These are phyloP conservation scores for Chalcis sispes DNA, from an alignment of 2,888 invertebrate species.

Conservation along the genomic window DNA sequence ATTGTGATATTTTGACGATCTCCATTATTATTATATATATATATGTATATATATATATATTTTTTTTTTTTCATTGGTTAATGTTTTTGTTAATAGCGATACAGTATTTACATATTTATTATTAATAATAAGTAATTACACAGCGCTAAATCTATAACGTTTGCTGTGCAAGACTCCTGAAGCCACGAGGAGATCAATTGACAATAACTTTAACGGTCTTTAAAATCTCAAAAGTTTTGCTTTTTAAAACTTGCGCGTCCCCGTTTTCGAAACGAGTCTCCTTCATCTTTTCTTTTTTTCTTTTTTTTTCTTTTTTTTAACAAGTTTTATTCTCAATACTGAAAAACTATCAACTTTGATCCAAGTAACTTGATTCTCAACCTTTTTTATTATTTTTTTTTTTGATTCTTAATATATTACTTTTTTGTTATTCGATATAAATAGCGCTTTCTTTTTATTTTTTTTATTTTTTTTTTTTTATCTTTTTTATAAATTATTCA, in stretches of 20 bases:
- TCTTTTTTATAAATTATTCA: constrained; percentile 16
- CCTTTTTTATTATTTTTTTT: not conserved
- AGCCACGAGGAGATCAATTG: constrained; percentile 52
- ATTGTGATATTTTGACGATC: constrained; percentile 30
- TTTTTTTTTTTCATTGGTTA: not conserved
- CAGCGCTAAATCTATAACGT: constrained; percentile 39
- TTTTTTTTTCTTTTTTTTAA: not conserved
- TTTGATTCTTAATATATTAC: too few relatives aligned
- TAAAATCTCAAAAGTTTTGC: not conserved
- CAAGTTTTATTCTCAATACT: not conserved
- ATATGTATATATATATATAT: constrained; percentile 7
- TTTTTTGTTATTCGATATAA: not conserved
- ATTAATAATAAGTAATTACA: constrained; percentile 32
- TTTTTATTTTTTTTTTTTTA: too few relatives aligned
- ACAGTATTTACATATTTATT: constrained; percentile 59
- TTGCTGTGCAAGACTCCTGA: constrained; percentile 28
- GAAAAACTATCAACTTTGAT: constrained; percentile 17
- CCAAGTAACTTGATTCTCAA: not conserved
- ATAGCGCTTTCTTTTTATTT: too few relatives aligned
- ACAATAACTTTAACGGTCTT: constrained; percentile 37
- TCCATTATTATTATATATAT: not conserved
- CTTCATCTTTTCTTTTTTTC: not conserved
- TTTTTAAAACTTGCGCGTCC: not conserved
- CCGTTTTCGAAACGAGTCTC: not conserved
- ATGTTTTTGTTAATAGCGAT: constrained; percentile 31